A percentile compares a stretch with the other conserved stretches of the same genome.
These are phyloP conservation scores for Brenthis daphne DNA, from an alignment of 2,888 invertebrate genomes.

Conservation along the genomic window DNA sequence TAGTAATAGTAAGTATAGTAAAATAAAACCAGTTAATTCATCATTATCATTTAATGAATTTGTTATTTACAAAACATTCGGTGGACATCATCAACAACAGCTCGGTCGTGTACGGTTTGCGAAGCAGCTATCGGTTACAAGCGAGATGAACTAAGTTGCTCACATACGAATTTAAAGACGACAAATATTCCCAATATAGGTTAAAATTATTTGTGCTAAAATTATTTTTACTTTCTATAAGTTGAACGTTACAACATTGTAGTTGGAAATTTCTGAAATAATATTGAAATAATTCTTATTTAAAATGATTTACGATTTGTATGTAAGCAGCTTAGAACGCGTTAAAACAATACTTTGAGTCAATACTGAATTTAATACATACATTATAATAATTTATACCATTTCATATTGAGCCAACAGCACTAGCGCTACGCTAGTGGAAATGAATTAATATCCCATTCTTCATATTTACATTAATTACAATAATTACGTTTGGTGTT, in stretches of 20 bases:
- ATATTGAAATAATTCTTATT: neutral
- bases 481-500: slow-evolving; percentile 15
- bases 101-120: slow-evolving; percentile 41
- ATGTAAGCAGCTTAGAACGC: slow-evolving; percentile 40
- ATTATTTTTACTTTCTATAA: neutral
- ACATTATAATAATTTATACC: slow-evolving; percentile 26
- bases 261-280: neutral
- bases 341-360: slow-evolving; percentile 69
- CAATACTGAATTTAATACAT: slow-evolving; percentile 67
- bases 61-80: slow-evolving; percentile 78
- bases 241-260: neutral
- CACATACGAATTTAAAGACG: slow-evolving; percentile 20
- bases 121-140: slow-evolving; percentile 42
- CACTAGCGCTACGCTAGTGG: slow-evolving; percentile 32
- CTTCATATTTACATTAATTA: slow-evolving; percentile 17
- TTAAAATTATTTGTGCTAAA: slow-evolving; percentile 9
- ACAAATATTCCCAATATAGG: neutral
- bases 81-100: slow-evolving; percentile 71
- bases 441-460: slow-evolving; percentile 14
- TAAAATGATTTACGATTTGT: slow-evolving; percentile 7
- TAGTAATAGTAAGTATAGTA: no score
- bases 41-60: slow-evolving; percentile 76
- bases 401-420: slow-evolving; percentile 34
- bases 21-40: slow-evolving; percentile 61
- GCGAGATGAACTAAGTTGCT: slow-evolving; percentile 41